A percentile compares a stretch with the other conserved stretches of the same genome.
Evolutionary conservation across 2,888 invertebrate species (phyloP).

Genomic region (Napeogenes inachia): DNA sequence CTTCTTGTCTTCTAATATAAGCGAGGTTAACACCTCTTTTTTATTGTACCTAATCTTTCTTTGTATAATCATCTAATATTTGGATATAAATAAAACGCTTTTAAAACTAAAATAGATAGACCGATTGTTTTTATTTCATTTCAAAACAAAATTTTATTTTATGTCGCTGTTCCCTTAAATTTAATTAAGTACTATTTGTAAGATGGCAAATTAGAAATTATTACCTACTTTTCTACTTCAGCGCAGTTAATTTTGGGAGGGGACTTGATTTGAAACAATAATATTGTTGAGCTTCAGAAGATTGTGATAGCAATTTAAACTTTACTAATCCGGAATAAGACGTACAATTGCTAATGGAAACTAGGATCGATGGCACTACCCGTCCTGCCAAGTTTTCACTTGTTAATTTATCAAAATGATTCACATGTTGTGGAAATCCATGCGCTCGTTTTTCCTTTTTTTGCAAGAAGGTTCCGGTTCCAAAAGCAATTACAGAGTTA

Average conservation of each 20-base stretch:
- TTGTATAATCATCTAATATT: not conserved
- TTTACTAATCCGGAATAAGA: slow-evolving; percentile 3
- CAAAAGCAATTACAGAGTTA: slow-evolving; percentile 29
- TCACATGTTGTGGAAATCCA: slow-evolving; percentile 33
- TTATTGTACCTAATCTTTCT: too few species aligned
- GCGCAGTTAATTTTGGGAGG: not conserved
- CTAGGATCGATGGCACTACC: slow-evolving; percentile 18
- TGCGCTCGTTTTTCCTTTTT: slow-evolving; percentile 27
- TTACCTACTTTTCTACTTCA: slow-evolving; percentile 1
- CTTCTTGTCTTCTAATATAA: not conserved
- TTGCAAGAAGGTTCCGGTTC: slow-evolving; percentile 26
- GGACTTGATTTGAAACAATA: slow-evolving; percentile 7
- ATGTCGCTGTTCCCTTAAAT: too few species aligned
- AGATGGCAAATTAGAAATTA: not conserved
- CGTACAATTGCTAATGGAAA: slow-evolving; percentile 5
- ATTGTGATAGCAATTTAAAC: slow-evolving; percentile 11
- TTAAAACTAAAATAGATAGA: too few species aligned
- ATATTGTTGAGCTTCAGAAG: not conserved
- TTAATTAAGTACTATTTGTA: too few species aligned
- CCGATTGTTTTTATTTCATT: too few species aligned
- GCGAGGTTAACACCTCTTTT: not conserved
- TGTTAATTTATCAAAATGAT: slow-evolving; percentile 37
- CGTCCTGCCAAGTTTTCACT: slow-evolving; percentile 33
- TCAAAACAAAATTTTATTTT: too few species aligned
- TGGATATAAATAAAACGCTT: not conserved